A percentile compares a stretch with the other conserved stretches of the same genome.
These are phyloP conservation scores for Onthophagus sagittarius DNA, from an alignment of 2,888 invertebrate genomes.

Conservation along the genomic window DNA sequence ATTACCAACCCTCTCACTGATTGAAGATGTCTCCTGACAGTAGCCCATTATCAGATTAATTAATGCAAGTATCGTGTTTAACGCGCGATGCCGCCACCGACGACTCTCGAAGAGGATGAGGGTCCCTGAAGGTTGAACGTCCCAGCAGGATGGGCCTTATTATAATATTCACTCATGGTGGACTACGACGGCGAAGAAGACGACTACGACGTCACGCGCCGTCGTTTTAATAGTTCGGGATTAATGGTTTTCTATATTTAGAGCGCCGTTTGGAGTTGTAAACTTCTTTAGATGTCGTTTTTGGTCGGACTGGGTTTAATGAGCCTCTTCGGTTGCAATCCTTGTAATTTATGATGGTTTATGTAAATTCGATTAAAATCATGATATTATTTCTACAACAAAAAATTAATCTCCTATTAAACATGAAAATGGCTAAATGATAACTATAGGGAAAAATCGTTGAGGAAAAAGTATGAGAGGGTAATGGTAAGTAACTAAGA, in stretches of 20 bases:
- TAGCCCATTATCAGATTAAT: constrained; percentile 41
- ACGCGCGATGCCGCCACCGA: constrained; percentile 7
- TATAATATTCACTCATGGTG: constrained; percentile 5
- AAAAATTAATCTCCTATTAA: too few species aligned
- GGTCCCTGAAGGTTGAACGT: constrained; percentile 8
- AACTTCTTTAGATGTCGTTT: neutral
- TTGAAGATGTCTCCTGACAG: constrained; percentile 42
- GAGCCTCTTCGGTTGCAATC: neutral
- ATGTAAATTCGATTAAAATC: neutral
- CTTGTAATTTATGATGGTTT: neutral
- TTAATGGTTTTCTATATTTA: constrained; percentile 13
- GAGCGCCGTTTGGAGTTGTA: constrained; percentile 2
- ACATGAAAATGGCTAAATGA: too few species aligned
- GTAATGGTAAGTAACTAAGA: too few species aligned
- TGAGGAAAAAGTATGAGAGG: too few species aligned
- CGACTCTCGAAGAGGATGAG: neutral
- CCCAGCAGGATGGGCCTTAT: constrained; percentile 1
- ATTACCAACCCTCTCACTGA: constrained; percentile 36
- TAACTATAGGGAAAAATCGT: too few species aligned
- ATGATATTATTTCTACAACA: too few species aligned
- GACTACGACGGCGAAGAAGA: neutral
- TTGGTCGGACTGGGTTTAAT: neutral
- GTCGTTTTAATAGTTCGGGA: constrained; percentile 11
- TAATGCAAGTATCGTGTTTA: constrained; percentile 41
- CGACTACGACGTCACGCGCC: neutral